These are phyloP conservation scores for Mirza zaza DNA, from an alignment of 2,113 vertebrate species.

Conservation along the genomic window DNA sequence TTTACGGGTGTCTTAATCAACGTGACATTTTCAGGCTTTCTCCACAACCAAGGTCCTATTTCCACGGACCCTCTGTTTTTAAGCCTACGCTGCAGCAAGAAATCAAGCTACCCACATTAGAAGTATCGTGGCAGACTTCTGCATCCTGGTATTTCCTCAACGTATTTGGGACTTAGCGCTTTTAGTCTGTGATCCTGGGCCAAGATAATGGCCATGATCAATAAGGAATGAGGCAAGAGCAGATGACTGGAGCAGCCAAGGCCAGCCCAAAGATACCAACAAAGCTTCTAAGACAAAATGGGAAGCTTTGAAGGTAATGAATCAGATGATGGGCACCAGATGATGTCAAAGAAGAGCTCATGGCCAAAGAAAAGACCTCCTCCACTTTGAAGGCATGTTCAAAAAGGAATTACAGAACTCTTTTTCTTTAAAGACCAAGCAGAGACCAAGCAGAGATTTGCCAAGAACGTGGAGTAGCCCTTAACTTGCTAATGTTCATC, in stretches of 20 bases:
- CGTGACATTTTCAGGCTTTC: slow-evolving; percentile 98
- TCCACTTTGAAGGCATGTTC: slow-evolving; percentile 92
- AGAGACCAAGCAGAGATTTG: background rate
- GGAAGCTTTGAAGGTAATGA: background rate
- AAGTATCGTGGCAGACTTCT: slow-evolving; percentile 90
- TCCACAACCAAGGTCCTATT: slow-evolving; percentile 98
- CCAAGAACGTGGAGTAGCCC: background rate
- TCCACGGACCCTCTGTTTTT: slow-evolving; percentile 88
- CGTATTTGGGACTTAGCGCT: slow-evolving; percentile 87
- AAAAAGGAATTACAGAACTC: slow-evolving; percentile 89
- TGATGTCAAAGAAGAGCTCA: slow-evolving; percentile 90
- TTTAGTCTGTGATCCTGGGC: slow-evolving; percentile 87
- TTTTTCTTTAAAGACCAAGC: slow-evolving; percentile 81
- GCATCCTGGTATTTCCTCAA: slow-evolving; percentile 90
- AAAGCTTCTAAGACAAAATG: slow-evolving; percentile 85
- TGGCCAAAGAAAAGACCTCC: slow-evolving; percentile 93
- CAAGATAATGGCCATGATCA: slow-evolving; percentile 86
- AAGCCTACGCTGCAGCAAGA: slow-evolving; percentile 99
- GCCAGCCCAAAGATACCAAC: slow-evolving; percentile 87
- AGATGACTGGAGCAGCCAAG: slow-evolving; percentile 87
- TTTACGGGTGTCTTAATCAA: slow-evolving; percentile 99
- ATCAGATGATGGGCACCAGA: slow-evolving; percentile 77
- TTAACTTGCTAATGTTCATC: background rate
- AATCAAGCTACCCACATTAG: slow-evolving; percentile 96
- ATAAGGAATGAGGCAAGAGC: slow-evolving; percentile 86